Evolutionary conservation across 2,113 vertebrate genomes (phyloP), one percentile per base, ranked within the genome.

Genomic region (Odontophorus gujanensis): DNA sequence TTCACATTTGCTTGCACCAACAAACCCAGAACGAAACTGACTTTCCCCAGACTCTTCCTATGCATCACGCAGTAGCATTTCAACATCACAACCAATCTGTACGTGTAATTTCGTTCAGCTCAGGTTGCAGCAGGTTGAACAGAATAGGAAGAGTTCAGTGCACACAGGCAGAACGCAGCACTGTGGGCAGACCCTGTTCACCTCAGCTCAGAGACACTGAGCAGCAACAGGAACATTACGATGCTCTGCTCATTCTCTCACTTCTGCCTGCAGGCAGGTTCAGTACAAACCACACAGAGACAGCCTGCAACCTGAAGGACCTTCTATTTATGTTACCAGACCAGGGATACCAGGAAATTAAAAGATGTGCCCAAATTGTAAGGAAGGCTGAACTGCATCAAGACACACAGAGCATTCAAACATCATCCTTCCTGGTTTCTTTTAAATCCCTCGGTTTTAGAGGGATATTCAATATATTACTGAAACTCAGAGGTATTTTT

Each of bases 171-270:
- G 66, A 67, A 9, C 5, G 9, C 3, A 34, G 34, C 15, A 50
- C 58, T 28, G 20, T 0, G 2, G 30, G 36, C 45, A 88, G 77
- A 75, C 38, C 76, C 40, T 1, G 0, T 0, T 0, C 55, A 67
- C 50, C 79, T 77, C 0, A 0, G 45, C 30, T 45, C 38, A 87
- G 38, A 63, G 47, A 69, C 74, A 32, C 53, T 55, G 11, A 51
- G 73, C 13, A 42, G 43, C 25, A 55, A 47, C 18, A 34, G 69
- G 30, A 78, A 40, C 0, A 2, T 51, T 78, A 7, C 0, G 5
- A 65, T 84, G 83, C 69, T 88, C 58, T 30, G 18, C 53, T 81
- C 53, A 3, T 81, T 87, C 73, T 57, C 81, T 78, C 20, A 20
- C 62, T 95, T 81, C 73, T 62, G 81, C 69, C 88, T 20, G 43